Base-by-base conservation (phyloP, 23 tunicate species). In the Phallusia fumigata region DNA sequence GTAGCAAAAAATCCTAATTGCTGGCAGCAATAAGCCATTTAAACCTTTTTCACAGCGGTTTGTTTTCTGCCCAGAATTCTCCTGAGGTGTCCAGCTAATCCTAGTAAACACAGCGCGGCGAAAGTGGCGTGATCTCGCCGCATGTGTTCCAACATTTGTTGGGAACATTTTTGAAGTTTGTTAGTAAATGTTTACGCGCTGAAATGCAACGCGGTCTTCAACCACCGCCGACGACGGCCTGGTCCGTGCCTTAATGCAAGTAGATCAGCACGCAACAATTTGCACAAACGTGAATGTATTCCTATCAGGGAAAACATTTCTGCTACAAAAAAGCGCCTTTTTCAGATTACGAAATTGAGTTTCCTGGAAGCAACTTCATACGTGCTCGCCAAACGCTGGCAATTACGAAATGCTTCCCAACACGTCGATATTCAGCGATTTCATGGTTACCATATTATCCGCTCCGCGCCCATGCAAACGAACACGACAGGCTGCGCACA, bases 391-490 rank as follows among this genome's bases (percentile, higher is more conserved):
- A 1, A 1, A 22, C 5, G 1, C 69, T 58, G 69, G 28, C 69
- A 58, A 58, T 58, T 58, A 21, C 69, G 69, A 24, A 22, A 58
- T 16, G 69, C 28, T 40, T 22, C 28, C 69, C 69, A 24, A 58
- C 69, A 58, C 69, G 69, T 58, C 8, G 15, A 58, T 58, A 58
- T 22, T 58, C 69, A 21, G 69, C 69, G 69, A 58, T 58, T 58
- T 58, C 69, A 58, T 58, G 69, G 69, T 58, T 16, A 24, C 69
- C 69, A 58, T 58, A 58, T 58, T 58, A 58, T 58, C 69, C 28
- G 69, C 28, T 21, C 69, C 69, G 69, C 69, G 28, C 69, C 69
- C 69, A 58, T 21, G 28, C 26, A 24, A 24, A 16, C 69, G 69
- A 58, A 58, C 69, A 58, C 69, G 69, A 58, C 69, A 22, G 69